Conservation (phyloP, 1,140 invertebrate species). For the Bombus affinis region DNA sequence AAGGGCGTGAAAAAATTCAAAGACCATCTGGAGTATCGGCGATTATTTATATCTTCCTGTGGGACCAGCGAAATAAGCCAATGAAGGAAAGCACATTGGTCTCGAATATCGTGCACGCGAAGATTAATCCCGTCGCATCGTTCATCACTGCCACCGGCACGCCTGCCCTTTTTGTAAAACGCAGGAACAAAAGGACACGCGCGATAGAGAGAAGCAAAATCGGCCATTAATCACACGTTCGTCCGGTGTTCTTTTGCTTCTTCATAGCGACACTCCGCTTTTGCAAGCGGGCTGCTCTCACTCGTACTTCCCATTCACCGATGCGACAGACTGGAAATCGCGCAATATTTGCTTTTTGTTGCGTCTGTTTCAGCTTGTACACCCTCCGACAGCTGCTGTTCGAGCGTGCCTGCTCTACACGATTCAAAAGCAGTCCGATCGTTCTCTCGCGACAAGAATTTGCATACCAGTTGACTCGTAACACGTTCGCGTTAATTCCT, state of each 20-base stretch:
- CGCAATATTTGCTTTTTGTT: slow-evolving; percentile 30
- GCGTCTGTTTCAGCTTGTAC: not conserved
- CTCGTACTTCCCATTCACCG: not conserved
- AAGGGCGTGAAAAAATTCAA: not conserved
- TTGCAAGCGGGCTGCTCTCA: not conserved
- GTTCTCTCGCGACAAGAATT: not conserved
- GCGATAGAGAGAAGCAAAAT: slow-evolving; percentile 53
- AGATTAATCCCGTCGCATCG: slow-evolving; percentile 68
- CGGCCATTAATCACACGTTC: slow-evolving; percentile 62
- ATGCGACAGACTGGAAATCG: slow-evolving; percentile 12
- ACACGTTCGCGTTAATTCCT: not conserved
- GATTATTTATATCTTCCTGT: slow-evolving; percentile 36
- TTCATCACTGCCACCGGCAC: slow-evolving; percentile 68
- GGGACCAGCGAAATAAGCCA: not conserved
- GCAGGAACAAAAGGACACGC: slow-evolving; percentile 52
- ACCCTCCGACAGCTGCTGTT: too few species aligned
- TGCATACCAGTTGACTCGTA: not conserved
- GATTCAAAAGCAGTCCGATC: not conserved
- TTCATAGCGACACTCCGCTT: not conserved
- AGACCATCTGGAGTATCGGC: not conserved
- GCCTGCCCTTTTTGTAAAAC: slow-evolving; percentile 49
- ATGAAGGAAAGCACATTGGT: not conserved
- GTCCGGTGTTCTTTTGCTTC: slow-evolving; percentile 28
- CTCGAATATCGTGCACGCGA: slow-evolving; percentile 21
- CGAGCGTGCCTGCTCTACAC: too few species aligned